phyloP scores from a whole-genome alignment of 2,888 invertebrate genomes.

The Eulithis prunata region DNA sequence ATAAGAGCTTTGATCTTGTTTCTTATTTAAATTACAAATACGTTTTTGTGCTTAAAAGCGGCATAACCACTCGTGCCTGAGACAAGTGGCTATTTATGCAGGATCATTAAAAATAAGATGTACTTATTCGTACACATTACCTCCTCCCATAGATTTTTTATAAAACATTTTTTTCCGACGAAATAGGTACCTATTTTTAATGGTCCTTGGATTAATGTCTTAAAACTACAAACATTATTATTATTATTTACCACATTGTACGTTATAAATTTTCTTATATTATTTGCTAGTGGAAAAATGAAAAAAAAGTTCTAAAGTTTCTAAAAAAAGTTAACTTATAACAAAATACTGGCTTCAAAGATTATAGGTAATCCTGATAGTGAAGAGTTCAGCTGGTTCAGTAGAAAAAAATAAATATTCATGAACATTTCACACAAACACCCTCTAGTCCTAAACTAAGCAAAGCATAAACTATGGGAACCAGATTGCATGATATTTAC shows the following conservation, averaged over 20 bases:
- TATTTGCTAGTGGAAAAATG: not conserved
- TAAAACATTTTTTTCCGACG: slow-evolving; percentile 7
- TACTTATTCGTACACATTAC: slow-evolving; percentile 14
- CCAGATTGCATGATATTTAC: too few species aligned
- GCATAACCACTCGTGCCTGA: slow-evolving; percentile 29
- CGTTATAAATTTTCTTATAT: slow-evolving; percentile 13
- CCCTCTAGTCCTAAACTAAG: too few species aligned
- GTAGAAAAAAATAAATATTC: too few species aligned
- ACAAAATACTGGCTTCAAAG: too few species aligned
- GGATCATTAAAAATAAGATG: slow-evolving; percentile 30
- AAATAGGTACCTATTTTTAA: slow-evolving; percentile 22
- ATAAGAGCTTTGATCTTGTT: slow-evolving; percentile 35
- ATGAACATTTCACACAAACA: too few species aligned
- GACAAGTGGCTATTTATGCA: slow-evolving; percentile 19
- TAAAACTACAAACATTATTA: slow-evolving; percentile 17
- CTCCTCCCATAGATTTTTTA: not conserved
- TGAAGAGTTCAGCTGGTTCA: too few species aligned
- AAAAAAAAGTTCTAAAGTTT: not conserved
- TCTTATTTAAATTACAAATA: slow-evolving; percentile 28
- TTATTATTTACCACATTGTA: slow-evolving; percentile 25
- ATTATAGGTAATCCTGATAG: too few species aligned
- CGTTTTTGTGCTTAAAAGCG: slow-evolving; percentile 42
- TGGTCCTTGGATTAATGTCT: slow-evolving; percentile 26
- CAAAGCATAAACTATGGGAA: too few species aligned
- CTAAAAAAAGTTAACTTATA: too few species aligned